Evolutionary conservation across 2,888 invertebrate species (phyloP).

Genomic region (Masnerella sp.): DNA sequence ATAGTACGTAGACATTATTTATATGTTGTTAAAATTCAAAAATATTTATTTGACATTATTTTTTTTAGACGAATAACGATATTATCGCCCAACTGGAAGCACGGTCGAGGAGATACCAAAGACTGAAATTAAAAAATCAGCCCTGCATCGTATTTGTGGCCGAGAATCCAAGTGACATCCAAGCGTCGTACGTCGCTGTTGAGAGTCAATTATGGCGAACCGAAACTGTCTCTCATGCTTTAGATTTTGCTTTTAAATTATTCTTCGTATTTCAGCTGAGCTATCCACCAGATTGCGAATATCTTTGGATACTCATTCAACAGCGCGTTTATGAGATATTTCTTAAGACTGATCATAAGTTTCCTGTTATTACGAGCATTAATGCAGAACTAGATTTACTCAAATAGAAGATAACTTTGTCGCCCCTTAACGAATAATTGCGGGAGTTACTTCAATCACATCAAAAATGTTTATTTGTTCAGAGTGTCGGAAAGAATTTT

Average conservation of each 20-base stretch:
- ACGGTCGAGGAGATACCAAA: neutral
- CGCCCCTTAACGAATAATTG: too few relatives aligned
- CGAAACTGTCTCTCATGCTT: neutral
- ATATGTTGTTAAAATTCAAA: too few relatives aligned
- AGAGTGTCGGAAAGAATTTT: too few relatives aligned
- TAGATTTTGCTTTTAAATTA: neutral
- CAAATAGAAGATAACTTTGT: too few relatives aligned
- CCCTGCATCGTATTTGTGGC: neutral
- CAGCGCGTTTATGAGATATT: neutral
- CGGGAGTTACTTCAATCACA: too few relatives aligned
- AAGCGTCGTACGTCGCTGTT: neutral
- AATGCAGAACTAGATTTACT: too few relatives aligned
- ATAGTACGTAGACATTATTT: too few relatives aligned
- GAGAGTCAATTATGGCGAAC: neutral
- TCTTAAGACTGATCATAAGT: neutral
- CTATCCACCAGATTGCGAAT: constrained; percentile 6
- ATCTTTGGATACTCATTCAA: neutral
- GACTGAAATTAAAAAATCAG: neutral
- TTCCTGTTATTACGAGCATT: neutral
- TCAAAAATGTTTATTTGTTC: too few relatives aligned
- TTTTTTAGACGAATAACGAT: too few relatives aligned
- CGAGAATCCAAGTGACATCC: neutral
- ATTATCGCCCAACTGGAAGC: too few relatives aligned
- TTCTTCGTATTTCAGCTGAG: neutral
- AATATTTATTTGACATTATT: too few relatives aligned